Base-by-base conservation (phyloP, 1,140 invertebrate species). In the Meloidogyne floridensis region DNA sequence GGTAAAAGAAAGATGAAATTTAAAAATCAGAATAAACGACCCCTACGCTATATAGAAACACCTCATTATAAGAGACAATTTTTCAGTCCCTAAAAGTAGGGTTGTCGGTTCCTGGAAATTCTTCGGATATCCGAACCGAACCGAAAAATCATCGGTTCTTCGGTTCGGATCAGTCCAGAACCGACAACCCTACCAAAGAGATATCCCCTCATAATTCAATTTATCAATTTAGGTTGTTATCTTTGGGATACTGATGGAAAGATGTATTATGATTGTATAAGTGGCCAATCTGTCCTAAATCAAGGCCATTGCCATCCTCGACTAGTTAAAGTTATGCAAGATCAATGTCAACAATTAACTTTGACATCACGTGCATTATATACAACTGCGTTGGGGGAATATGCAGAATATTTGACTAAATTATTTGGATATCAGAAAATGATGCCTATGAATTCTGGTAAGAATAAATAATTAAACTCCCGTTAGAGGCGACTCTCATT, bases 251-350 rank as follows among this genome's bases (percentile, higher is more conserved):
- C 98, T 0, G 96, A 98, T 89, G 96, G 95, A 1, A 95, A 95
- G 87, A 93, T 93, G 74, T 99, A 98, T 90, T 97, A 93, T 86
- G 97, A 99, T 43, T 79, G 77, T 71, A n/a, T 79, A 51, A 79
- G 77, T 53, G 77, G 77, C n/a, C 65, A 79, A 43, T 79, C 77
- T 0, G 77, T 56, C 90, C 42, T 80, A 65, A 81, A 81, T 59
- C 97, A 98, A 91, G 97, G 97, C 0, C 97, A 99, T 90, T 97
- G 96, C 87, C 97, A 99, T 91, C 97, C 97, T 0, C 94, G 94
- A 88, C 97, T 99, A 79, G 91, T 98, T 9, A 91, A 93, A 78
- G 94, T 94, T 0, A 90, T 99, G 13, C 92, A 93, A 59, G 92
- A 95, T 13, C 93, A 94, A 89, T 95, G 95, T 5, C 93, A 91